Evolutionary conservation across 2,113 vertebrate species (phyloP), one percentile per base, ranked within the genome.

Genomic region (Chamaea fasciata): DNA sequence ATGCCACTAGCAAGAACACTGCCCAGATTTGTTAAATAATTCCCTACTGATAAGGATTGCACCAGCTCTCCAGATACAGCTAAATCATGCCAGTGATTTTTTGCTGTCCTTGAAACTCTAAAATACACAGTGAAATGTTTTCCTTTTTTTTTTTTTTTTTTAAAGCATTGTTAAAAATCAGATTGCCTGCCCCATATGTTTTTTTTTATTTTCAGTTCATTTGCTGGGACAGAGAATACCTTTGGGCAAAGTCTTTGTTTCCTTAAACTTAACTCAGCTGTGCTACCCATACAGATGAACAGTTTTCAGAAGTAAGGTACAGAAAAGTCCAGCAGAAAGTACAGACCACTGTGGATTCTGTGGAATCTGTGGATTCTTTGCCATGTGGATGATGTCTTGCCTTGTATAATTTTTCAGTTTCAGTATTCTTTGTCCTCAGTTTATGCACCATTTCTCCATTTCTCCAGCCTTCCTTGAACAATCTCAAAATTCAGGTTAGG

Each of bases 131-230:
- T 39, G 33, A 56, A 60, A 10, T 30, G 52, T 7, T 30, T 41
- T 28, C 22, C 2, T 12, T 15, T 21, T 42, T 59, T 55, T 24
- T 42, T 59, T 55, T 24, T 37, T 46, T 30, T 70, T 86, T 53
- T 33, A 20, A 20, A 55, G 6, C 15, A 47, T 23, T 87, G 53
- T 76, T 73, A 74, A 69, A 89, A 87, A 39, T 57, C 57, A 50
- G 31, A 80, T 79, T 74, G 23, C 2, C 55, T 74, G 23, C 2
- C 55, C 39, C 57, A 42, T 27, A 20, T 65, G 67, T 83, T 92
- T 94, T 92, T 94, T 95, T 53, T 30, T 17, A 85, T 94, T 95
- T 95, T 83, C 78, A 59, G 39, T 39, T 91, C 15, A 50, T 90
- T 91, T 90, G 37, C 77, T 92, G 33, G 39, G 33, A 67, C 0